Base-by-base conservation (phyloP, 2,113 vertebrate genomes). In the Onychostoma macrolepis region DNA sequence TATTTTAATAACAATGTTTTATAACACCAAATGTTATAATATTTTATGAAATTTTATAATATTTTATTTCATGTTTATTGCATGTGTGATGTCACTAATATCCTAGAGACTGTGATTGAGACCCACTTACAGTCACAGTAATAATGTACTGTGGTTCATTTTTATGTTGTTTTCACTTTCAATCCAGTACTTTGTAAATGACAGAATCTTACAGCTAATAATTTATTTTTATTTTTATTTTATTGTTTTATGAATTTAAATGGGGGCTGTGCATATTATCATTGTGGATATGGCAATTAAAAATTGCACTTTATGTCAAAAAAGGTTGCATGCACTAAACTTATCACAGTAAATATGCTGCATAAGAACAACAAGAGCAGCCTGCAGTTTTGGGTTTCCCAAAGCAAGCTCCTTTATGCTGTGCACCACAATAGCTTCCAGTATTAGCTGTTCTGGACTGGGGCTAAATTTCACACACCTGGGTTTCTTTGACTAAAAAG, bases 391-490 rank as follows among this genome's bases (percentile, higher is more conserved):
- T 80, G 56, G 56, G 79, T 80, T 80, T 80, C 79, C 78, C 56
- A 63, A 80, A 61, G 24, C 56, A 80, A 63, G 33, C 79, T 61
- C 21, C 56, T 80, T 38, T 41, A 26, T 9, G n/a, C 79, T 58
- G 76, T 53, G 78, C 12, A 61, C 53, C 53, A 61, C 79, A 43
- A 33, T 19, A 53, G 6, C 7, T 30, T 50, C 38, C 38, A 81
- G 79, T 38, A 38, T 56, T 58, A 65, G n/a, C n/a, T 43, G 53
- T 36, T 61, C 33, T 26, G 79, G 24, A 65, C 13, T 28, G 36
- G 58, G 79, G 36, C 58, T 45, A 81, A 65, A 65, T 81, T 81
- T 81, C 79, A 65, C 79, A 65, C 79, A 81, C 79, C 79, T 65
- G 79, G 58, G 24, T 65, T 65, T 65, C n/a, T 65, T 28, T 10